phyloP scores from a whole-genome alignment of 1,140 invertebrate species.

The Drosophila sp. region DNA sequence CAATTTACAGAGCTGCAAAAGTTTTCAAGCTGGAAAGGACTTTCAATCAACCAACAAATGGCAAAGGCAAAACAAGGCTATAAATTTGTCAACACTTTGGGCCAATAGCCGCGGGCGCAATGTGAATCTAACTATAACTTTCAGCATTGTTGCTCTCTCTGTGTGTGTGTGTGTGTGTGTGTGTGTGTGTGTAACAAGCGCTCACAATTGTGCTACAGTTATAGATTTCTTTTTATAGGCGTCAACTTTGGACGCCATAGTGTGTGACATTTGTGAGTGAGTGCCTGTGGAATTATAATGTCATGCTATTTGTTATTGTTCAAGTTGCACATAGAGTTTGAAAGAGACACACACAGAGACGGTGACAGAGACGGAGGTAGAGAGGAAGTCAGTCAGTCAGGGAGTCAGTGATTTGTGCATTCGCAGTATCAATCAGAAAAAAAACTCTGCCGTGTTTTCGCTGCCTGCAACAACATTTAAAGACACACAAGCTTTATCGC shows the following conservation, averaged over 20 bases:
- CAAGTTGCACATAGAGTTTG: constrained; percentile 1
- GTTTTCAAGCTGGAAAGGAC: constrained; percentile 46
- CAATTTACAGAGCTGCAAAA: constrained; percentile 41
- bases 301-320: constrained; percentile 40
- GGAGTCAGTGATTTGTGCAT: constrained; percentile 34
- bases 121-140: constrained; percentile 36
- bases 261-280: constrained; percentile 64
- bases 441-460: constrained; percentile 1
- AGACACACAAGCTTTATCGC: constrained; percentile 51
- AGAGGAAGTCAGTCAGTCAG: neutral
- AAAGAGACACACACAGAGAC: neutral
- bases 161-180: neutral
- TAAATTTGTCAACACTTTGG: constrained; percentile 79
- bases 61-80: constrained; percentile 72
- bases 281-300: constrained; percentile 64
- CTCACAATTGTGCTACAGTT: constrained; percentile 46
- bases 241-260: constrained; percentile 61
- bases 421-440: constrained; percentile 42
- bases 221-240: constrained; percentile 68
- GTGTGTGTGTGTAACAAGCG: constrained; percentile 5
- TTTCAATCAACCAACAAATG: constrained; percentile 63
- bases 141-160: constrained; percentile 1
- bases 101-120: constrained; percentile 42
- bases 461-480: constrained; percentile 41
- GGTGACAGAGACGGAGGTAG: neutral